Evolutionary conservation across 2,797 vertebrate species (phyloP).

Genomic region (Hyperoplus immaculatus): DNA sequence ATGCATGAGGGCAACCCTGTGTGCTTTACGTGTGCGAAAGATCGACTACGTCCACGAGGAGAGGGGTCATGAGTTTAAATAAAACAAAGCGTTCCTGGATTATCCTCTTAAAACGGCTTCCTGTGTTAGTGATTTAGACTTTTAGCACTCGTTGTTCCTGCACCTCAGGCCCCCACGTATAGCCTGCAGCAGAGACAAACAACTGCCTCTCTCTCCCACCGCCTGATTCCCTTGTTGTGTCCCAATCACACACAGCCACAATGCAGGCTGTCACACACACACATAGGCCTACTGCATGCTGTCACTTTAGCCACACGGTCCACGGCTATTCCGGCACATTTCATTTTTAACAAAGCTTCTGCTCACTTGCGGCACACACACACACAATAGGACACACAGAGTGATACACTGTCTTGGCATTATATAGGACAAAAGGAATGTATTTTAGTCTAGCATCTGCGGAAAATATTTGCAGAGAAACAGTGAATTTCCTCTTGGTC

Average conservation of each 20-base stretch:
- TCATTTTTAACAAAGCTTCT: not conserved
- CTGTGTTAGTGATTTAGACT: constrained; percentile 51
- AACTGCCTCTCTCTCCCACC: constrained; percentile 7
- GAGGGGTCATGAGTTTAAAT: constrained; percentile 63
- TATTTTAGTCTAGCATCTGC: constrained; percentile 2
- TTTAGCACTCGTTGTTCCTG: constrained; percentile 55
- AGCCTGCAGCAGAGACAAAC: constrained; percentile 32
- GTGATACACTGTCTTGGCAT: not conserved
- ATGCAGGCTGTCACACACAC: not conserved
- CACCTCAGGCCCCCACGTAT: constrained; percentile 10
- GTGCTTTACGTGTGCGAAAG: constrained; percentile 35
- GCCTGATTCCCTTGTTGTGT: constrained; percentile 11
- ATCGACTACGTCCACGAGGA: constrained; percentile 46
- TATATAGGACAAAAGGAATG: constrained; percentile 30
- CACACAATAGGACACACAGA: not conserved
- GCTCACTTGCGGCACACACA: not conserved
- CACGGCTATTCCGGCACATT: constrained; percentile 4
- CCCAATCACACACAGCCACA: constrained; percentile 22
- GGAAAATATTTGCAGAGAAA: constrained; percentile 19
- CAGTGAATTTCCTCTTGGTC: not conserved
- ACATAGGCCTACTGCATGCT: not conserved
- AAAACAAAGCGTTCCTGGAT: constrained; percentile 65
- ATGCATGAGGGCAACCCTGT: constrained; percentile 30
- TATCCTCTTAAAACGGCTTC: constrained; percentile 60
- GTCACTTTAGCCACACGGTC: not conserved